Evolutionary conservation across 1,140 invertebrate genomes (phyloP), one percentile per base, ranked within the genome.

Genomic region (Achroia grisella): DNA sequence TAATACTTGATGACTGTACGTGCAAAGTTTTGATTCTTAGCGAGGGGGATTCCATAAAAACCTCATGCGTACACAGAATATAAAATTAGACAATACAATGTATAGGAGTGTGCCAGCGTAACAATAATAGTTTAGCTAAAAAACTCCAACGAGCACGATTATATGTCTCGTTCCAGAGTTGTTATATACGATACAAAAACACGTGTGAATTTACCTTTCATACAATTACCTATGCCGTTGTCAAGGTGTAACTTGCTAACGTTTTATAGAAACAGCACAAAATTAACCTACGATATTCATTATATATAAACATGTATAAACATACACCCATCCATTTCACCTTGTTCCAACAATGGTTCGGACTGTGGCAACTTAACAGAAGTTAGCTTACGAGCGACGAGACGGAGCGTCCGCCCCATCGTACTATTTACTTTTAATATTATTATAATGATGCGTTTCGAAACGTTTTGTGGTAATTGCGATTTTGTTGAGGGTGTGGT

Each of bases 301-400:
- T 80, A 80, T 83, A 82, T 84, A 84, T 81, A 84, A 79, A 84
- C 71, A 81, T 71, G 72, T 81, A 80, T 81, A 80, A 80, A 80
- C 78, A 76, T 78, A 79, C 78, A 77, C 66, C 73, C 74, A 75
- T 77, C 61, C 74, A 78, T 72, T 66, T 67, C 66, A 67, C 62
- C 63, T 56, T 52, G 39, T 50, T 69, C 53, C 64, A 74, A 75
- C 66, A 65, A 67, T 56, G 62, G 64, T 61, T 58, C 59, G 66
- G 77, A 77, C 71, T 62, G 55, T 75, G 70, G 79, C 76, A 80
- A 83, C 74, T 71, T 72, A 80, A 75, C 44, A 61, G 60, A 65
- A 66, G 69, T 78, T 69, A 80, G 76, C 72, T 73, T 68, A 69
- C 45, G 52, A 62, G 40, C 41, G 43, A 44, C 34, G 56, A 6